Conservation (phyloP, 2,113 vertebrate genomes). For the Loxodonta africana region DNA sequence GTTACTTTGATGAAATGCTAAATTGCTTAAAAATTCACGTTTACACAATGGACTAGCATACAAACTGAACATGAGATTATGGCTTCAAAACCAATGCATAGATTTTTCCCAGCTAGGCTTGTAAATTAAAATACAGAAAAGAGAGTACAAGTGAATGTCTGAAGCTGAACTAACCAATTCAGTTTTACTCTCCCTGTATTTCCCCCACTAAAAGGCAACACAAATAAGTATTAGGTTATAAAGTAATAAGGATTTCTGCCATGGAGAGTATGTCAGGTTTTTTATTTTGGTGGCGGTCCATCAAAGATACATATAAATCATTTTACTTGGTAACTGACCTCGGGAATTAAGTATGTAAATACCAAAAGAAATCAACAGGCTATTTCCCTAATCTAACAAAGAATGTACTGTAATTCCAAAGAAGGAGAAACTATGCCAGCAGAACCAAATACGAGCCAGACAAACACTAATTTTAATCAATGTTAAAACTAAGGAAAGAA, state of each 20-base stretch:
- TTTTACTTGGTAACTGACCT: conserved; percentile 66
- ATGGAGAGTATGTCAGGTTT: conserved; percentile 54
- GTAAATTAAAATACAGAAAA: neutral
- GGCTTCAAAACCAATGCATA: conserved; percentile 55
- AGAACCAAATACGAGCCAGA: conserved; percentile 6
- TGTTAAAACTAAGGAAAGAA: neutral
- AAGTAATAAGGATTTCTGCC: conserved; percentile 29
- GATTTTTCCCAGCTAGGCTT: conserved; percentile 49
- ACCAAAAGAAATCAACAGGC: conserved; percentile 26
- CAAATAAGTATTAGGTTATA: conserved; percentile 61
- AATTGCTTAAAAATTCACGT: conserved; percentile 88
- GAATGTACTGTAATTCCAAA: conserved; percentile 13
- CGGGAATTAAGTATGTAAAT: conserved; percentile 64
- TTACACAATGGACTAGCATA: conserved; percentile 78
- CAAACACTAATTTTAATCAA: neutral
- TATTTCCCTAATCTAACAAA: neutral
- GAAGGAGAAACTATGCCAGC: conserved; percentile 3
- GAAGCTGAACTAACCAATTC: conserved; percentile 48
- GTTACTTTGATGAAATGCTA: conserved; percentile 86
- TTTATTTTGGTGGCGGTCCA: neutral
- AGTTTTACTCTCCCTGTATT: neutral
- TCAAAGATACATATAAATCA: conserved; percentile 66
- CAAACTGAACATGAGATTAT: conserved; percentile 75
- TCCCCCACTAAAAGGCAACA: conserved; percentile 55
- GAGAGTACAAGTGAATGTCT: conserved; percentile 44